Conservation (phyloP, 1,140 invertebrate genomes). For the Zaprionus inermis region DNA sequence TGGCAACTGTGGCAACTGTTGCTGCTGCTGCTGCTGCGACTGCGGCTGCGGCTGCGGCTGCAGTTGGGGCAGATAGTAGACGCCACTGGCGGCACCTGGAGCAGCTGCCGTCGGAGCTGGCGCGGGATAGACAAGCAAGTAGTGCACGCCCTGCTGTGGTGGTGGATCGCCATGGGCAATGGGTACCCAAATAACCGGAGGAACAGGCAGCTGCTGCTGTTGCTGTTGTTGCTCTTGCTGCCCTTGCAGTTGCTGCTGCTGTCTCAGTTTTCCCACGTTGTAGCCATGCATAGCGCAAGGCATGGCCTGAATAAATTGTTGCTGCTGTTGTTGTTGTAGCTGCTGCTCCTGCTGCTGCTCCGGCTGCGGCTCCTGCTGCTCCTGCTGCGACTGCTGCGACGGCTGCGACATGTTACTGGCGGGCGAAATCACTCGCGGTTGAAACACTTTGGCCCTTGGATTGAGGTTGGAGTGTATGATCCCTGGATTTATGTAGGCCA, state of each 20-base stretch:
- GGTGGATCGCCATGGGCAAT: neutral
- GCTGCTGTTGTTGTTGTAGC: neutral
- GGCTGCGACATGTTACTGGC: neutral
- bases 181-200: neutral
- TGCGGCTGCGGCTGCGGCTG: slow-evolving; percentile 11
- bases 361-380: neutral
- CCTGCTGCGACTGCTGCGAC: neutral
- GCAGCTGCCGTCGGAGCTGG: neutral
- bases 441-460: slow-evolving; percentile 4
- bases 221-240: neutral
- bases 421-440: neutral
- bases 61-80: neutral
- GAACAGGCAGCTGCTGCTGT: neutral
- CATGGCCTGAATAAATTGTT: neutral
- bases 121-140: neutral
- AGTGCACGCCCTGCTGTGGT: neutral
- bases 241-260: neutral
- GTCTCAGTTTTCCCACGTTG: neutral
- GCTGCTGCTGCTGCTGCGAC: neutral
- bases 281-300: neutral
- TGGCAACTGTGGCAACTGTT: neutral
- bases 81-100: neutral
- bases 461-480: neutral
- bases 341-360: slow-evolving; percentile 3
- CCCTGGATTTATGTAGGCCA: neutral